A percentile compares a stretch with the other conserved stretches of the same genome.
Evolutionary conservation across 2,113 vertebrate species (phyloP).

Genomic region (Stegastes partitus): DNA sequence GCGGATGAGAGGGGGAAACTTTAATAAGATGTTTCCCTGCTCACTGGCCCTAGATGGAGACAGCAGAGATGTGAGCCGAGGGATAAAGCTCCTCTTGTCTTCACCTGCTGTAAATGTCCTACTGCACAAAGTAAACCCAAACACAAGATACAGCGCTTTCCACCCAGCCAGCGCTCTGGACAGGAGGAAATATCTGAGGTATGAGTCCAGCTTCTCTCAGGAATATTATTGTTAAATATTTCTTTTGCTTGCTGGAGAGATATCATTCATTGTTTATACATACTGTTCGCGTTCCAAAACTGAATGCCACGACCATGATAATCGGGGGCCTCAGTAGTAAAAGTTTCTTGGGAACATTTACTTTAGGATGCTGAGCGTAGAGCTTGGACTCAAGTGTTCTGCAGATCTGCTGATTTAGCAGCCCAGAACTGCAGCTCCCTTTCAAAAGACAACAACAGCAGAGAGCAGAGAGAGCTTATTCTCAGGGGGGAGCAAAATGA

Average conservation of each 20-base stretch:
- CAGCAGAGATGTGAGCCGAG: constrained; percentile 37
- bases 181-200: constrained; percentile 55
- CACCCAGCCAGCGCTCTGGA: constrained; percentile 9
- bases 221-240: constrained; percentile 63
- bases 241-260: constrained; percentile 46
- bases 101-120: constrained; percentile 46
- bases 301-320: constrained; percentile 49
- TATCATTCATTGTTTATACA: constrained; percentile 52
- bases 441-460: constrained; percentile 67
- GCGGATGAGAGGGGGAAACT: constrained; percentile 58
- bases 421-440: constrained; percentile 23
- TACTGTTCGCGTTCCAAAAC: constrained; percentile 43
- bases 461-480: constrained; percentile 29
- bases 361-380: constrained; percentile 64
- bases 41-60: constrained; percentile 38
- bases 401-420: constrained; percentile 72
- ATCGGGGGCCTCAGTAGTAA: neutral
- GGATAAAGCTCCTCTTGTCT: constrained; percentile 63
- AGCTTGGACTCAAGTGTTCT: constrained; percentile 57
- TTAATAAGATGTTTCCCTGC: constrained; percentile 71
- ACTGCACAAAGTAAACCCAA: constrained; percentile 26
- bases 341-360: constrained; percentile 65
- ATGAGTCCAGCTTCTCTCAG: constrained; percentile 34
- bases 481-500: constrained; percentile 43
- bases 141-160: constrained; percentile 43